Conservation (phyloP, 2,113 vertebrate species). For the Chionomys nivalis region DNA sequence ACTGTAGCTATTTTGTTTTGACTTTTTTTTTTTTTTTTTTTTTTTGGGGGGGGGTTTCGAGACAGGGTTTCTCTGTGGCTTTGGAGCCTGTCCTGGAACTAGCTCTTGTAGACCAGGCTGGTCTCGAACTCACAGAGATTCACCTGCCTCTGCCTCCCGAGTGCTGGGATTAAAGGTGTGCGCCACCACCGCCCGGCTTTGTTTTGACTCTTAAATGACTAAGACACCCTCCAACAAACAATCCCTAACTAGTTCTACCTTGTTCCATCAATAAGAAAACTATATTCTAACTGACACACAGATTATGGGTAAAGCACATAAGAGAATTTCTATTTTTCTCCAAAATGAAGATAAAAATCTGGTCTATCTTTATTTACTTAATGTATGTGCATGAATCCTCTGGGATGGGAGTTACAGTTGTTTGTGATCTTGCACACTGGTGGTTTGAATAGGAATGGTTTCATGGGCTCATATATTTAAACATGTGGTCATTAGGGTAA, state of each 20-base stretch:
- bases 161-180: too few relatives aligned
- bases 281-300: not conserved
- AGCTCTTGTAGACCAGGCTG: too few relatives aligned
- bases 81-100: too few relatives aligned
- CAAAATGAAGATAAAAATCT: slow-evolving; percentile 23
- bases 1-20: not conserved
- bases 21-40: too few relatives aligned
- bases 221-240: not conserved
- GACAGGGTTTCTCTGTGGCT: too few relatives aligned
- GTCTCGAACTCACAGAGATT: too few relatives aligned
- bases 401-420: not conserved
- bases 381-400: not conserved
- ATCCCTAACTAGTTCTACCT: not conserved
- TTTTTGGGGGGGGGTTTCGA: too few relatives aligned
- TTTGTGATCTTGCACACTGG: not conserved
- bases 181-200: too few relatives aligned
- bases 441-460: not conserved
- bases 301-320: not conserved
- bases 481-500: not conserved
- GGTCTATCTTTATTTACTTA: not conserved
- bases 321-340: not conserved
- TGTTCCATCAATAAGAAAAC: not conserved
- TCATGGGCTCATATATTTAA: not conserved
- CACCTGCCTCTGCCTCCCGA: too few relatives aligned
- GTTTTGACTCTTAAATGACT: not conserved